These are phyloP conservation scores for Salmo trutta DNA, from an alignment of 2,797 vertebrate genomes.

Conservation along the genomic window DNA sequence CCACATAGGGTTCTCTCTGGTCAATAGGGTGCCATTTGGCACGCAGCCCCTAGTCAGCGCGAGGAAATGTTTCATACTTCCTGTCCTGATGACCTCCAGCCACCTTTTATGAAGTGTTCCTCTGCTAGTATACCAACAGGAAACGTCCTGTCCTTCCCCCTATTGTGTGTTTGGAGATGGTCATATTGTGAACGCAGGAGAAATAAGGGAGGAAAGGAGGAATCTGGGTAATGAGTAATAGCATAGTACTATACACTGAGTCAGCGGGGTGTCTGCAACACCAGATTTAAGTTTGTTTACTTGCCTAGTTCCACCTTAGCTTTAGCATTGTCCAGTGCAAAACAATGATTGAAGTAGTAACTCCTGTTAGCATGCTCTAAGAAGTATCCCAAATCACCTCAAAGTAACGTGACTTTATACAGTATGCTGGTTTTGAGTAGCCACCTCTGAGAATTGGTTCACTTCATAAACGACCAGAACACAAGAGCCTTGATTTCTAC, in stretches of 20 bases:
- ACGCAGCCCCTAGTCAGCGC: not conserved
- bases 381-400: not conserved
- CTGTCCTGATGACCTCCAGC: constrained; percentile 60
- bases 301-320: not conserved
- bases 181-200: constrained; percentile 45
- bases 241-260: not conserved
- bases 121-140: constrained; percentile 7
- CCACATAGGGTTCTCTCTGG: not conserved
- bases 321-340: not conserved
- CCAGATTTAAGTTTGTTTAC: not conserved
- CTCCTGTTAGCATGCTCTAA: not conserved
- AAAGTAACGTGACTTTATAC: not conserved
- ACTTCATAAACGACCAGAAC: not conserved
- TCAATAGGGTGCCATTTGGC: not conserved
- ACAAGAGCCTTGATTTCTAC: not conserved
- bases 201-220: not conserved
- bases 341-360: not conserved
- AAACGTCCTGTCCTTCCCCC: constrained; percentile 63
- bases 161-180: constrained; percentile 60
- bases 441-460: not conserved
- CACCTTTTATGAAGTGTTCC: constrained; percentile 44
- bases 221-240: not conserved
- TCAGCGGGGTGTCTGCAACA: not conserved
- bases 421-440: not conserved
- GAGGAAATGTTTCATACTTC: constrained; percentile 43